Conservation (phyloP, 2,888 invertebrate genomes). For the Melanostoma mellinum region DNA sequence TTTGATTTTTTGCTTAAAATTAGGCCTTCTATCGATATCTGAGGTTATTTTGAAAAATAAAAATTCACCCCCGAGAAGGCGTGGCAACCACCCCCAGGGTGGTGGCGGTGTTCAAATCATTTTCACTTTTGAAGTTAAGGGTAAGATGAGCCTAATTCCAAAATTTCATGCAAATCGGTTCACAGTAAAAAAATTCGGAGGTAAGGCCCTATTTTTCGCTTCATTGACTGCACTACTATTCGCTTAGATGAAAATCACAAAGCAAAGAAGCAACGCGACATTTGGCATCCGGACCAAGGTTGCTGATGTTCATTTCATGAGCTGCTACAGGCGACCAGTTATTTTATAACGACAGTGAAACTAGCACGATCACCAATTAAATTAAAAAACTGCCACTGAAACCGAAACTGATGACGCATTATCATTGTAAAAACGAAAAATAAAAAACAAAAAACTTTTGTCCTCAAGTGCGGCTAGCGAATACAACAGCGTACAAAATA, state of each 20-base stretch:
- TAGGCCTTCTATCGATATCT: too few relatives aligned
- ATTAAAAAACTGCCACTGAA: neutral
- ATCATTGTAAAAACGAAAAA: neutral
- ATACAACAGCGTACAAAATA: neutral
- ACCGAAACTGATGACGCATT: slow-evolving; percentile 24
- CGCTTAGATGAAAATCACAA: neutral
- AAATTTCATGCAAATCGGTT: too few relatives aligned
- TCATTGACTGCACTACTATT: neutral
- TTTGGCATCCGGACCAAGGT: slow-evolving; percentile 19
- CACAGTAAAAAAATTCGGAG: too few relatives aligned
- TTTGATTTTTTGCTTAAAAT: too few relatives aligned
- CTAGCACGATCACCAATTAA: slow-evolving; percentile 27
- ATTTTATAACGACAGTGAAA: slow-evolving; percentile 14
- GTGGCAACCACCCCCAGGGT: too few relatives aligned
- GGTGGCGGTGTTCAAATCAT: too few relatives aligned
- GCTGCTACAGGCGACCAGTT: neutral
- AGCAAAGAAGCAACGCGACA: slow-evolving; percentile 4
- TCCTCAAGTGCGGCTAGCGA: neutral
- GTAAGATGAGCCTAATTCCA: too few relatives aligned
- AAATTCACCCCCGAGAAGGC: too few relatives aligned
- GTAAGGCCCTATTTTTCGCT: too few relatives aligned
- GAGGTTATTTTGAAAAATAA: too few relatives aligned
- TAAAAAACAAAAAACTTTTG: neutral
- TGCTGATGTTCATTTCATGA: neutral
- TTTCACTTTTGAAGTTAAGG: too few relatives aligned